Conservation (phyloP, 2,888 invertebrate genomes). For the Phortica magna region DNA sequence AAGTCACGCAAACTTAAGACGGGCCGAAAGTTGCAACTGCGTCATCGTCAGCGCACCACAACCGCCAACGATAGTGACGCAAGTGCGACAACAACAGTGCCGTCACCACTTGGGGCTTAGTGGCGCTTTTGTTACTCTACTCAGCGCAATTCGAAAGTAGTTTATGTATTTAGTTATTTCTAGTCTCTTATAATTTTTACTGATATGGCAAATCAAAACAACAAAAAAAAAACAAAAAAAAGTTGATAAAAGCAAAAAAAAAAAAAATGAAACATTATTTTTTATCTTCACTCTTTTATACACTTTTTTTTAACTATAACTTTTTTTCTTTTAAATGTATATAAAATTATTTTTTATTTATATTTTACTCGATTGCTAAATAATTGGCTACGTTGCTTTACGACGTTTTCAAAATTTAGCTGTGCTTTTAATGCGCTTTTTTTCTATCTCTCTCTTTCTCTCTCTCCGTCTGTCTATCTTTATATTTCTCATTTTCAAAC, state of each 20-base stretch:
- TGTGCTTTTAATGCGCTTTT: not conserved
- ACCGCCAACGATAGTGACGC: conserved; percentile 32
- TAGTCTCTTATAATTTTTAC: conserved; percentile 51
- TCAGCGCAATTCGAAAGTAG: not conserved
- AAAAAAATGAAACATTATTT: not conserved
- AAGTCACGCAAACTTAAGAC: conserved; percentile 61
- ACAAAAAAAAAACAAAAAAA: not conserved
- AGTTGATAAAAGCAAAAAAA: conserved; percentile 11
- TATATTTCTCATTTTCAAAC: not conserved
- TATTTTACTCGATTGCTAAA: conserved; percentile 50
- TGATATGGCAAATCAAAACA: not conserved
- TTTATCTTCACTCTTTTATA: not conserved
- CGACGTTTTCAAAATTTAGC: conserved; percentile 40
- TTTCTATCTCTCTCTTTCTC: not conserved
- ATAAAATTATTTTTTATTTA: conserved; percentile 1
- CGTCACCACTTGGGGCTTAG: conserved; percentile 5
- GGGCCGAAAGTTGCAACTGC: conserved; percentile 50
- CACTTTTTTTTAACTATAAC: not conserved
- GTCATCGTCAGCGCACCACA: conserved; percentile 37
- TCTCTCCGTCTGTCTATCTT: conserved; percentile 14
- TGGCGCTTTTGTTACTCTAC: not conserved
- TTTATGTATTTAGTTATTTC: conserved; percentile 61
- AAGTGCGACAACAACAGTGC: not conserved
- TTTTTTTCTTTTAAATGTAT: conserved; percentile 3
- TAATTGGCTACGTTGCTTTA: conserved; percentile 73